Percentiles rank a stretch among this genome's conserved stretches.
These are phyloP conservation scores for Caenorhabditis sulstoni DNA, from an alignment of 2,888 invertebrate species.

Conservation along the genomic window DNA sequence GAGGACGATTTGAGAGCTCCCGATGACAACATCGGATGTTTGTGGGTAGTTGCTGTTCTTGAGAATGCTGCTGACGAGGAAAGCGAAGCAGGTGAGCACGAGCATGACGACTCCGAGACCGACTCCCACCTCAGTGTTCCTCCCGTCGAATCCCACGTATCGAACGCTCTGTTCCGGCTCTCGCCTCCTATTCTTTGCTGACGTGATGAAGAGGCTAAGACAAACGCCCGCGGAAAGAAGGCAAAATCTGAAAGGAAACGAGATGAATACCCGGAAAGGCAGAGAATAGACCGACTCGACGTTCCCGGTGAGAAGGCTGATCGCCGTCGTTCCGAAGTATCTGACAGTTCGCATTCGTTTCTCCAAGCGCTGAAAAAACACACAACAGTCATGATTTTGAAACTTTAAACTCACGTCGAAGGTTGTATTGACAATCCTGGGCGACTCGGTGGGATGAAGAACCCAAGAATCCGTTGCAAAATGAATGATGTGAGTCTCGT, in stretches of 20 bases:
- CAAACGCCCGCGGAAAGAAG: slow-evolving; percentile 19
- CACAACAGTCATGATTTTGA: too few relatives aligned
- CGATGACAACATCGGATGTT: slow-evolving; percentile 3
- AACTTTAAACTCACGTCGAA: slow-evolving; percentile 25
- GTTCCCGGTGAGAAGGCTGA: slow-evolving; percentile 26
- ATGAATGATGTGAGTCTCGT: slow-evolving; percentile 13
- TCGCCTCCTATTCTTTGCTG: neutral
- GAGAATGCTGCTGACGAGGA: slow-evolving; percentile 14
- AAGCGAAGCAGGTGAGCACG: neutral
- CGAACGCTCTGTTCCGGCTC: neutral
- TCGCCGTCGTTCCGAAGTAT: slow-evolving; percentile 16
- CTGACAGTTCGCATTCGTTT: slow-evolving; percentile 23
- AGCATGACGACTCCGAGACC: slow-evolving; percentile 2
- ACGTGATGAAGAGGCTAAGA: slow-evolving; percentile 22
- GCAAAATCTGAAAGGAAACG: slow-evolving; percentile 10
- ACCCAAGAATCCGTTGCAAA: slow-evolving; percentile 15
- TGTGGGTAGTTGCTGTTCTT: slow-evolving; percentile 5
- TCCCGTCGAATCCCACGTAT: slow-evolving; percentile 24
- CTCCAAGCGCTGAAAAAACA: slow-evolving; percentile 16
- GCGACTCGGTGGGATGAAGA: slow-evolving; percentile 19
- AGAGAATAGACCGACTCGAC: slow-evolving; percentile 9
- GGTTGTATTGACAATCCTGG: slow-evolving; percentile 6
- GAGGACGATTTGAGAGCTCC: slow-evolving; percentile 6
- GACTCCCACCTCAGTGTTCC: slow-evolving; percentile 20
- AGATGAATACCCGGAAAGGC: neutral